phyloP scores from a whole-genome alignment of 2,888 invertebrate species.

The Chironomus riparius region DNA sequence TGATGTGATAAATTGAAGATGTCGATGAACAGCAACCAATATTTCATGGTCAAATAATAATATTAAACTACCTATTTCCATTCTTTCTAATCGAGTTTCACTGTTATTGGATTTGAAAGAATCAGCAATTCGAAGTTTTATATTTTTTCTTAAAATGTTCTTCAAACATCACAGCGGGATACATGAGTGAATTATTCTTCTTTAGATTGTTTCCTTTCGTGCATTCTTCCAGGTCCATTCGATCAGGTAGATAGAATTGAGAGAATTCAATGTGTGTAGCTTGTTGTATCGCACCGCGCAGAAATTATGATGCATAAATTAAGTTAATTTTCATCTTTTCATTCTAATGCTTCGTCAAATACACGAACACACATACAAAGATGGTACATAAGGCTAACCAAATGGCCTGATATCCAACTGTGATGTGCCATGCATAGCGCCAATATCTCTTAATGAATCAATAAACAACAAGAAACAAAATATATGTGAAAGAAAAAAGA shows the following conservation, averaged over 20 bases:
- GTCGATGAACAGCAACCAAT: neutral
- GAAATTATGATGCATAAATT: conserved; percentile 11
- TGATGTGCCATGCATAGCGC: conserved; percentile 20
- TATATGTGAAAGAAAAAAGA: too few relatives aligned
- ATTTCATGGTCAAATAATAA: neutral
- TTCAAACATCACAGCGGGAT: neutral
- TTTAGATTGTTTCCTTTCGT: neutral
- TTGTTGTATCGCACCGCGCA: neutral
- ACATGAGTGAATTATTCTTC: neutral
- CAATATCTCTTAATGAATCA: conserved; percentile 24
- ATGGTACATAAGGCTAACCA: conserved; percentile 3
- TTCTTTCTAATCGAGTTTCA: neutral
- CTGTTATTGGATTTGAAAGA: neutral
- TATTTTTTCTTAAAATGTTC: neutral
- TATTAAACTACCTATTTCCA: neutral
- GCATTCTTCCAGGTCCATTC: neutral
- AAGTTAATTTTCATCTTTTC: conserved; percentile 6
- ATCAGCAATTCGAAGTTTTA: too few relatives aligned
- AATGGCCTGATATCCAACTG: neutral
- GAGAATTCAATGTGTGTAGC: neutral
- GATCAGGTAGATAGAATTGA: neutral
- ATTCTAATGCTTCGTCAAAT: neutral
- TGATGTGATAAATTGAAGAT: neutral
- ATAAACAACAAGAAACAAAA: conserved; percentile 1
- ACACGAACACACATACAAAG: neutral